phyloP scores from a whole-genome alignment of 2,113 vertebrate genomes.

The Aptenodytes forsteri region DNA sequence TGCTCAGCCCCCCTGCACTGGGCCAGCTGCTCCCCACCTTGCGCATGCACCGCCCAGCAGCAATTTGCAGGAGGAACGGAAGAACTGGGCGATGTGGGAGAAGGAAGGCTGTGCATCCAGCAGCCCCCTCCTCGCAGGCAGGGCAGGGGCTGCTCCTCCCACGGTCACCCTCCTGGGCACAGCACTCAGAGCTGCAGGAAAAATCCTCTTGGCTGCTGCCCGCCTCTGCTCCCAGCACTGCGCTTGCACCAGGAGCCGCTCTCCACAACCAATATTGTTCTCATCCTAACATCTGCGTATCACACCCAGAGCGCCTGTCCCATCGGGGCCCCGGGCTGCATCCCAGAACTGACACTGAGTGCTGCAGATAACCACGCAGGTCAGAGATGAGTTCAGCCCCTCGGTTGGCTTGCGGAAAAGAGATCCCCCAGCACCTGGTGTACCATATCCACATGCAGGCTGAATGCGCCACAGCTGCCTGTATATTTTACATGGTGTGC shows the following conservation, averaged over 20 bases:
- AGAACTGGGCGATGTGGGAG: neutral
- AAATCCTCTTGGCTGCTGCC: neutral
- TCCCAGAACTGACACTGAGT: neutral
- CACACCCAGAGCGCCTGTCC: neutral
- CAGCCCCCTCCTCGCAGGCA: neutral
- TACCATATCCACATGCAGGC: neutral
- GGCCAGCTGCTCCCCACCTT: too few relatives aligned
- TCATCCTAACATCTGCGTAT: neutral
- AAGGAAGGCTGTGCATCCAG: neutral
- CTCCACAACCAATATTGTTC: neutral
- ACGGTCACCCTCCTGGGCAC: neutral
- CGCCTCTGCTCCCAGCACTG: neutral
- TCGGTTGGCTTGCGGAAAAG: fast-evolving
- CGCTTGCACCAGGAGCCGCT: neutral
- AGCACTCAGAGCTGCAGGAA: neutral
- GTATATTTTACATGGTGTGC: fast-evolving
- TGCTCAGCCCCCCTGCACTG: neutral
- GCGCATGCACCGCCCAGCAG: neutral
- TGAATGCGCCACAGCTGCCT: neutral
- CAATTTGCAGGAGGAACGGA: neutral
- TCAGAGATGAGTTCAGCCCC: neutral
- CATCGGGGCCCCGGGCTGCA: neutral
- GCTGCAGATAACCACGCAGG: neutral
- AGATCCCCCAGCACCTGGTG: neutral
- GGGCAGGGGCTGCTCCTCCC: neutral